phyloP scores from a whole-genome alignment of 2,888 invertebrate genomes.

The Caenorhabditis becei region DNA sequence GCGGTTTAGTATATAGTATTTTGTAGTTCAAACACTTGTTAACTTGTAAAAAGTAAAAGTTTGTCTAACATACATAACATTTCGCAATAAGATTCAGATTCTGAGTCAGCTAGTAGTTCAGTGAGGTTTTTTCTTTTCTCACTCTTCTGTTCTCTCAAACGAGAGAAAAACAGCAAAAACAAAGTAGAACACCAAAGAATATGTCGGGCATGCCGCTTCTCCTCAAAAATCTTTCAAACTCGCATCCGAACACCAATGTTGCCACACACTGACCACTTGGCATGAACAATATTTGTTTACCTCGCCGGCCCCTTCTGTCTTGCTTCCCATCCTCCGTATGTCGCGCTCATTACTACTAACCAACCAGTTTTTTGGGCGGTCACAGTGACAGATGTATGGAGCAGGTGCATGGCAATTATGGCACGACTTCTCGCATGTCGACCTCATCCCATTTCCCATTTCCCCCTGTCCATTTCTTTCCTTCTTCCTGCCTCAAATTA shows the following conservation, averaged over 20 bases:
- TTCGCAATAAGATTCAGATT: too few species aligned
- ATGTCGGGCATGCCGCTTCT: too few species aligned
- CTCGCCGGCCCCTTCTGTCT: background rate
- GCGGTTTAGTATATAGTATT: background rate
- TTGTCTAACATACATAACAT: background rate
- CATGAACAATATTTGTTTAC: slow-evolving; percentile 18
- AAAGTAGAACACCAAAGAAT: too few species aligned
- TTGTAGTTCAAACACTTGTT: background rate
- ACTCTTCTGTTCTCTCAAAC: too few species aligned
- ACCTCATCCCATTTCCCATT: background rate
- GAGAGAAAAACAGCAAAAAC: too few species aligned
- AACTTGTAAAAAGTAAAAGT: background rate
- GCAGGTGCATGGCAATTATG: slow-evolving; percentile 8
- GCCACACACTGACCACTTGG: background rate
- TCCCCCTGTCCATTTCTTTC: background rate
- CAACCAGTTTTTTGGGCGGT: background rate
- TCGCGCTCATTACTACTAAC: slow-evolving; percentile 2
- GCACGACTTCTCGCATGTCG: background rate
- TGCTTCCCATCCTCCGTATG: background rate
- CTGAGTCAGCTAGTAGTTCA: too few species aligned
- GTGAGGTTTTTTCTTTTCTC: too few species aligned
- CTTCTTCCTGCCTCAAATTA: background rate
- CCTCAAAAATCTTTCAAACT: too few species aligned
- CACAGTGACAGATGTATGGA: background rate
- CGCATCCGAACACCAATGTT: too few species aligned